phyloP scores from a whole-genome alignment of 2,888 invertebrate species.

The Lithosia quadra region DNA sequence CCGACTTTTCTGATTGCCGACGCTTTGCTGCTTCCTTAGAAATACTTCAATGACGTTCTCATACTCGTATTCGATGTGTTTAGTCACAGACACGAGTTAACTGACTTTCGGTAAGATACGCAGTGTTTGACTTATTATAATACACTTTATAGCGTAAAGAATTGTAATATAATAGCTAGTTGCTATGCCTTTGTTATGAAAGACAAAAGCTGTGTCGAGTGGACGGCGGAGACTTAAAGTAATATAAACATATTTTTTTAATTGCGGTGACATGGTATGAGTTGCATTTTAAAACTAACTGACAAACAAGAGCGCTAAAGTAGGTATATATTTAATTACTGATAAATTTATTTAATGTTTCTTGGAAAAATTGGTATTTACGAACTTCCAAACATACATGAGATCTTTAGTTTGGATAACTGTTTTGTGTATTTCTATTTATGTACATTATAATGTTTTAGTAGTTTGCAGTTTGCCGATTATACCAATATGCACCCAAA shows the following conservation, averaged over 20 bases:
- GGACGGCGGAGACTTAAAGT: not conserved
- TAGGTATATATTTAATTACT: not conserved
- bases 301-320: not conserved
- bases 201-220: not conserved
- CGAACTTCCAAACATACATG: too few species aligned
- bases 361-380: not conserved
- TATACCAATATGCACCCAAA: too few species aligned
- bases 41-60: not conserved
- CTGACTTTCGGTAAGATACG: not conserved
- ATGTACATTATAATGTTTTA: too few species aligned
- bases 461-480: too few species aligned
- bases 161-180: not conserved
- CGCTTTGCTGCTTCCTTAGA: too few species aligned
- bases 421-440: not conserved
- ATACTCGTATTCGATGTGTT: not conserved
- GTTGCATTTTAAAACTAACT: conserved; percentile 3
- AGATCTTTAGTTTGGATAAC: too few species aligned
- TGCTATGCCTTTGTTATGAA: not conserved
- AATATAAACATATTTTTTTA: not conserved
- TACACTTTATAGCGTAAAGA: not conserved
- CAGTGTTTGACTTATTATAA: not conserved
- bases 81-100: not conserved
- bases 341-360: too few species aligned
- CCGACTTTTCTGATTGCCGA: not conserved
- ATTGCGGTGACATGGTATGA: not conserved